Conservation (phyloP, 1,140 invertebrate genomes). For the Bombus superbus region DNA sequence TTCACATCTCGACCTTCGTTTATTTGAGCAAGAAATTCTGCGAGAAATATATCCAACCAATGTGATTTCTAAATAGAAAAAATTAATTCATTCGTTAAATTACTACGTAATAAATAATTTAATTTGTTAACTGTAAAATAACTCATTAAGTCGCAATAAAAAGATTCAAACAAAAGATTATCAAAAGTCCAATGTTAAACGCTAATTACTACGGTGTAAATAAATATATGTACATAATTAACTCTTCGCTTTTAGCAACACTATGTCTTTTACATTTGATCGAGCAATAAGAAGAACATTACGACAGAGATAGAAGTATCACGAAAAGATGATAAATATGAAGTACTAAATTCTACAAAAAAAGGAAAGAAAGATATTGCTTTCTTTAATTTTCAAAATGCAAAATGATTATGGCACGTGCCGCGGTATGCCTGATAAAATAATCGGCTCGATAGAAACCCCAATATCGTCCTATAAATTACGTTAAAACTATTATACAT, state of each 20-base stretch:
- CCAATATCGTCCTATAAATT: background rate
- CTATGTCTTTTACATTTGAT: background rate
- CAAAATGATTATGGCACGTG: conserved; percentile 2
- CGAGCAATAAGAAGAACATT: background rate
- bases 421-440: background rate
- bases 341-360: conserved; percentile 18
- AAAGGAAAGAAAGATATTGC: conserved; percentile 1
- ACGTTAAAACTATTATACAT: background rate
- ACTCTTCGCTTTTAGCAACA: background rate
- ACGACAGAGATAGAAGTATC: background rate
- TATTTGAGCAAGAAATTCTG: conserved; percentile 85
- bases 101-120: too few relatives aligned
- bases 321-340: conserved; percentile 26
- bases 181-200: too few relatives aligned
- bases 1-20: conserved; percentile 85
- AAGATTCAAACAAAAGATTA: background rate
- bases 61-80: conserved; percentile 85
- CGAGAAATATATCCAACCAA: conserved; percentile 87
- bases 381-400: conserved; percentile 17
- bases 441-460: conserved; percentile 24
- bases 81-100: too few relatives aligned
- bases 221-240: conserved; percentile 16
- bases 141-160: background rate
- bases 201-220: background rate
- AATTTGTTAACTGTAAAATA: background rate